Base-by-base conservation (phyloP, 2,797 vertebrate genomes). In the Sebastes hopkinsi region DNA sequence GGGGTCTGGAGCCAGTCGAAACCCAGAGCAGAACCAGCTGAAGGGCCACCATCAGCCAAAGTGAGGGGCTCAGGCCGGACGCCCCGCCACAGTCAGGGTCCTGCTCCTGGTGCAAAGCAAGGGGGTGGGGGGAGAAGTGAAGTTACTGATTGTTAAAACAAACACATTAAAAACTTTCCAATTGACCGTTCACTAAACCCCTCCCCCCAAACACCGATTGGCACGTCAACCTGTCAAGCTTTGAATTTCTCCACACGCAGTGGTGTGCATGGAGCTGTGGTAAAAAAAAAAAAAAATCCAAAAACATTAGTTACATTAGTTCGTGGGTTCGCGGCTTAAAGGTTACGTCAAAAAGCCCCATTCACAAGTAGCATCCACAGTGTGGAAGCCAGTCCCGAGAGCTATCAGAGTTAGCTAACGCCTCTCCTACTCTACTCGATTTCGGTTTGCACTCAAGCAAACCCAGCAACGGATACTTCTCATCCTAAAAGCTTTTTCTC, bases 1-100 rank as follows among this genome's bases (percentile, higher is more conserved):
- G 94, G 84, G 92, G 87, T 95, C 92, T 96, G 90, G 92, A 96
- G 92, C 96, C 97, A 64, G 95, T 95, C 93, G 97, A 91, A 71
- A 97, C 95, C 97, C 98, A 99, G 83, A 98, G 96, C 64, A 99
- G 95, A 54, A 95, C 65, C 90, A 97, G 52, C 89, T 99, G 98
- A 86, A 97, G 89, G 87, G 95, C 93, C 87, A 95, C 62, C 95
- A 96, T 84, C 18, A 96, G 94, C 96, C 97, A 97, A 23, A 98
- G 87, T 0, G 97, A 96, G 14, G 98, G 96, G 81, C 88, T 97
- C 94, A 99, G 88, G 85, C 95, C 87, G 92, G 97, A 97, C 75
- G 94, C 97, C 23, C 97, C 97, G 58, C 98, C 98, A 68, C 98
- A 99, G 92, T 98, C 97, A 0, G 95, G 94, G 3, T 97, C 95